Conservation (phyloP, 2,113 vertebrate species). For the Myiozetetes cayanensis region DNA sequence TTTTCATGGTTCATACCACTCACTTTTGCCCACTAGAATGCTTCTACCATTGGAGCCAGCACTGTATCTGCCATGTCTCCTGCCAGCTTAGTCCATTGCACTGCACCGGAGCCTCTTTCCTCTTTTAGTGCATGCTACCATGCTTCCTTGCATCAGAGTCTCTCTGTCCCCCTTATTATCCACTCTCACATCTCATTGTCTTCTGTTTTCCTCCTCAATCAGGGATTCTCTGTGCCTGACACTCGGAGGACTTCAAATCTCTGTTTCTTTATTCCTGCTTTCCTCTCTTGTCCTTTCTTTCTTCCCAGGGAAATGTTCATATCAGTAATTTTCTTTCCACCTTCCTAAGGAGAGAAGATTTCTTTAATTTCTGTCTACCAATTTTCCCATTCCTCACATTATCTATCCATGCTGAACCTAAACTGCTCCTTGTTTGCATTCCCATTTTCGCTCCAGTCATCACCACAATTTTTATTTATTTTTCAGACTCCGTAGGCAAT, state of each 20-base stretch:
- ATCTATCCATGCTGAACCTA: too few relatives aligned
- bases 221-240: neutral
- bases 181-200: neutral
- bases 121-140: neutral
- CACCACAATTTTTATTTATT: neutral
- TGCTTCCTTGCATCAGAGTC: neutral
- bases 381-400: rapidly evolving
- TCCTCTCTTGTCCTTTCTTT: neutral
- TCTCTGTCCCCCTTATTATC: neutral
- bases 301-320: neutral
- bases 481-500: neutral
- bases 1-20: neutral
- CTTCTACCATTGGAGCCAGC: neutral
- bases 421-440: neutral
- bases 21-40: neutral
- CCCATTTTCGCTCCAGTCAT: neutral
- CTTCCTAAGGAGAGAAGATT: neutral
- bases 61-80: rapidly evolving
- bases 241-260: neutral
- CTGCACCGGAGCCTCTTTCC: neutral
- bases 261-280: neutral
- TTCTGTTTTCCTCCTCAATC: neutral
- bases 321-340: neutral
- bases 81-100: neutral
- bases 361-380: neutral